Conservation (phyloP, 2,888 invertebrate genomes). For the Dione juno region DNA sequence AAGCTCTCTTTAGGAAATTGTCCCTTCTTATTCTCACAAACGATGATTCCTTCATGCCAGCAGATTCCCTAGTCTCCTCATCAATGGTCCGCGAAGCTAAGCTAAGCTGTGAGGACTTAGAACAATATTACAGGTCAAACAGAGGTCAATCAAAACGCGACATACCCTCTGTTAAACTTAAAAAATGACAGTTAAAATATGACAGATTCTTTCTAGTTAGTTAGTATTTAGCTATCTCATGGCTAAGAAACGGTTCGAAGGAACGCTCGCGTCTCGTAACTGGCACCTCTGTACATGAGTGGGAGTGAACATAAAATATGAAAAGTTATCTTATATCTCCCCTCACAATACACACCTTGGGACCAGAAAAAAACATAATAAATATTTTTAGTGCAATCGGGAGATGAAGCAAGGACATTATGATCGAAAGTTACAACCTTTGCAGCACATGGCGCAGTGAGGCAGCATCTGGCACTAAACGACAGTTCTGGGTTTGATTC, state of each 20-base stretch:
- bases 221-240: background rate
- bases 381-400: conserved; percentile 6
- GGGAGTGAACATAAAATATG: conserved; percentile 19
- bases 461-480: background rate
- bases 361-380: conserved; percentile 21
- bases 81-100: no score
- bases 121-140: no score
- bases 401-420: background rate
- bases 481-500: background rate
- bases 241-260: background rate
- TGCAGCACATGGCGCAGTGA: background rate
- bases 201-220: background rate
- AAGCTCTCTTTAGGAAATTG: no score
- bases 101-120: no score
- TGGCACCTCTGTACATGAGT: background rate
- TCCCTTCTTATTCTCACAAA: no score
- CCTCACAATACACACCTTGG: conserved; percentile 12
- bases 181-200: background rate
- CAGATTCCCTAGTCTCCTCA: no score
- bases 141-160: no score
- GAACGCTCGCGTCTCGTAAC: conserved; percentile 11
- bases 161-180: background rate
- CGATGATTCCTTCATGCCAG: no score
- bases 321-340: conserved; percentile 20
- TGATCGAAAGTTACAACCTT: background rate